phyloP scores from a whole-genome alignment of 1,140 invertebrate genomes.

The Lethocerus indicus region DNA sequence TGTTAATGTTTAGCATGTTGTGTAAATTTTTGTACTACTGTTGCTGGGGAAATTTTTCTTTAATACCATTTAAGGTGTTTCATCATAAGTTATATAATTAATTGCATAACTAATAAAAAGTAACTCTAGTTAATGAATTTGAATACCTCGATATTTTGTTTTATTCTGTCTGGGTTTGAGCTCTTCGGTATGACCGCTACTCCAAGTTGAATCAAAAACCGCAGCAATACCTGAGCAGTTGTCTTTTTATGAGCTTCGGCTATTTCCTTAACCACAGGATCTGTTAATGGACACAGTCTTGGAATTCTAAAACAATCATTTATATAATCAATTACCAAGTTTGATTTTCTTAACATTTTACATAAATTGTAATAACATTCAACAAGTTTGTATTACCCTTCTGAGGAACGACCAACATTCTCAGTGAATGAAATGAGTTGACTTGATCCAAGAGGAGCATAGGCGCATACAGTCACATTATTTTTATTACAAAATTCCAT shows the following conservation, averaged over 20 bases:
- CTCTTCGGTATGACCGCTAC: conserved; percentile 74
- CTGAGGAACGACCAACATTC: not conserved
- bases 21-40: not conserved
- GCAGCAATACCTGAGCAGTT: conserved; percentile 59
- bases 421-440: not conserved
- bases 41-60: not conserved
- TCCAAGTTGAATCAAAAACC: conserved; percentile 52
- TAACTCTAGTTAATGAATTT: not conserved
- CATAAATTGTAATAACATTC: too few relatives aligned
- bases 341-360: too few relatives aligned
- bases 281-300: conserved; percentile 35
- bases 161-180: conserved; percentile 47
- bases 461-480: conserved; percentile 61
- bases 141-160: conserved; percentile 35
- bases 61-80: not conserved
- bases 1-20: not conserved
- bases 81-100: not conserved
- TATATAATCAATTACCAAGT: too few relatives aligned
- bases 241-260: conserved; percentile 48
- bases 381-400: too few relatives aligned
- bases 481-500: conserved; percentile 52
- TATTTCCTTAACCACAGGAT: conserved; percentile 46
- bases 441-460: conserved; percentile 63
- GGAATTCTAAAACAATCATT: conserved; percentile 10
- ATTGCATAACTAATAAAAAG: not conserved